A percentile compares a stretch with the other conserved stretches of the same genome.
phyloP scores from a whole-genome alignment of 2,797 vertebrate species.

The Chrysocyon brachyurus region DNA sequence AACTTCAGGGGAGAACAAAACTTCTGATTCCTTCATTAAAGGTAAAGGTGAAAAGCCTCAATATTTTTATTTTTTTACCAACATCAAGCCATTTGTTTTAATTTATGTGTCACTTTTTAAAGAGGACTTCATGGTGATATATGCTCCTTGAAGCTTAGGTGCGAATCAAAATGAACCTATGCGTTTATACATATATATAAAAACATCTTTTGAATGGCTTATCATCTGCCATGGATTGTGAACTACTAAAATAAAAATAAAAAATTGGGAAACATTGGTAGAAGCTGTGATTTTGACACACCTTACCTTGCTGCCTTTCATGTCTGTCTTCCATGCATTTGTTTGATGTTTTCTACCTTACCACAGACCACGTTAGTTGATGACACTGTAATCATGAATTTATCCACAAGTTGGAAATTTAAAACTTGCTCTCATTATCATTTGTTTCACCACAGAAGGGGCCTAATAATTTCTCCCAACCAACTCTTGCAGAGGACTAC shows the following conservation, averaged over 20 bases:
- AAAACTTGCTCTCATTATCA: neutral
- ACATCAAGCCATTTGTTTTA: constrained; percentile 86
- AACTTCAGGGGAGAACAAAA: constrained; percentile 88
- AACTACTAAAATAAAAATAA: constrained; percentile 75
- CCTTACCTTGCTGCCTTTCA: neutral
- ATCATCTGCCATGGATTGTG: constrained; percentile 72
- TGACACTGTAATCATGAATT: neutral
- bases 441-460: neutral
- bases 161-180: constrained; percentile 81
- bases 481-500: neutral
- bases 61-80: constrained; percentile 60
- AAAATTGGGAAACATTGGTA: constrained; percentile 56
- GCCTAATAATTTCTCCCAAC: neutral
- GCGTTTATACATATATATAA: constrained; percentile 34
- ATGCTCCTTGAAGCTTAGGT: constrained; percentile 85
- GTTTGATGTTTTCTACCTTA: neutral
- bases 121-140: constrained; percentile 83
- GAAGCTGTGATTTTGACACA: neutral
- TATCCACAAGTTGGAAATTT: neutral
- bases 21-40: constrained; percentile 87
- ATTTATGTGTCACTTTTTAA: constrained; percentile 89
- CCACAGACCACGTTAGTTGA: neutral
- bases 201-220: constrained; percentile 76
- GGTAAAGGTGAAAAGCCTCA: constrained; percentile 84
- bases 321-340: neutral